These are phyloP conservation scores for Scartelaos histophorus DNA, from an alignment of 2,113 vertebrate genomes.

Conservation along the genomic window DNA sequence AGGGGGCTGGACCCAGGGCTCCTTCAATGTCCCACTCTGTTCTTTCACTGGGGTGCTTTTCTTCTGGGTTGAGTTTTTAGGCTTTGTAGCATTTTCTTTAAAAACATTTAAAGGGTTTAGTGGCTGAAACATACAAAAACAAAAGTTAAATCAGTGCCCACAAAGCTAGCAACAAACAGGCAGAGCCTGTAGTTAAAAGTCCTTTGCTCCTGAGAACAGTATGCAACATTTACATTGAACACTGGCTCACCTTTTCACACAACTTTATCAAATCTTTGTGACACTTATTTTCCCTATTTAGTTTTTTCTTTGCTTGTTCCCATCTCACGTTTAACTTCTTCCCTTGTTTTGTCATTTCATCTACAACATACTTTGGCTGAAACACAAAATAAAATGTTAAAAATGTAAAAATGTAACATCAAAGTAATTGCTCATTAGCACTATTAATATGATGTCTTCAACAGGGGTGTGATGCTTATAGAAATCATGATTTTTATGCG, in stretches of 20 bases:
- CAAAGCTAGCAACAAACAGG: not conserved
- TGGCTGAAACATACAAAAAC: conserved; percentile 15
- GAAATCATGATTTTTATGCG: too few relatives aligned
- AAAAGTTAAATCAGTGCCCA: not conserved
- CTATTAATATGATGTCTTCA: too few relatives aligned
- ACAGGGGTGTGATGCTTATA: too few relatives aligned
- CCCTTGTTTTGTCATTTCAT: not conserved
- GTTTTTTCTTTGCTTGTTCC: conserved; percentile 18
- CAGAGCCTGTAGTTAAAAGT: not conserved
- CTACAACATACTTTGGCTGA: not conserved
- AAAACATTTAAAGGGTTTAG: conserved; percentile 15
- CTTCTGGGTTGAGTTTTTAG: conserved; percentile 32
- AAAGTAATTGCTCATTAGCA: too few relatives aligned
- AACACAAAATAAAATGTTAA: not conserved
- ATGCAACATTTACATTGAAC: not conserved
- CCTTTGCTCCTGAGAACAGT: not conserved
- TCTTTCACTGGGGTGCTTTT: conserved; percentile 22
- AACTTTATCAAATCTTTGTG: conserved; percentile 23
- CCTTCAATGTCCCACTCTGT: conserved; percentile 41
- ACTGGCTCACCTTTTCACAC: conserved; percentile 19
- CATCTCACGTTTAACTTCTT: not conserved
- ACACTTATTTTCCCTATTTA: not conserved
- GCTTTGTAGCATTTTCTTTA: conserved; percentile 12
- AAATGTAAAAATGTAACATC: too few relatives aligned
- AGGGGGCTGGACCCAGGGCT: conserved; percentile 50